Evolutionary conservation across 2,113 vertebrate species (phyloP), one percentile per base, ranked within the genome.

Genomic region (Cranoglanis bouderius): DNA sequence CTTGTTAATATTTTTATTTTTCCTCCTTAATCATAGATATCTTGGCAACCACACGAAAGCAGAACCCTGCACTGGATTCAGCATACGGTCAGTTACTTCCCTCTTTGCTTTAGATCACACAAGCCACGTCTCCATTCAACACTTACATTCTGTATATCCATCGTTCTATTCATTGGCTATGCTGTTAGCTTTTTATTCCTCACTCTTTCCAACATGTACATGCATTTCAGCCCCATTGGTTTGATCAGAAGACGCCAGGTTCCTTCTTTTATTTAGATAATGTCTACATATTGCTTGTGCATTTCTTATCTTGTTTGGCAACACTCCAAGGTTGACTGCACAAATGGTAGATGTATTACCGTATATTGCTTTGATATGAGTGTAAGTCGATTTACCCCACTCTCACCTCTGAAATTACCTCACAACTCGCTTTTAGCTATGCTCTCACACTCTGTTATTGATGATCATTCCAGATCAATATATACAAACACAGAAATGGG

Each of bases 41-140:
- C 89, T 91, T 95, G 93, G 94, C 96, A 4, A 95, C 96, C 14
- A 96, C 96, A 8, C 94, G 95, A 61, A 95, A 93, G 91, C 94
- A 96, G 63, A 96, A 95, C 92, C 90, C 95, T 3, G 93, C 94
- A 0, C 93, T 94, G 10, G 96, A 97, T 85, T 95, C 94, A 0
- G 94, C 96, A 77, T 96, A 96, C 80, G 96, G 96, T 97, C 89
- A 96, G 95, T 96, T 86, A 16, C 29, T 29, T 83, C 65, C 12
- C n/a, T 84, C 8, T 40, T 53, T 24, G 55, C 43, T 87, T 88
- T 57, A 74, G 63, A 74, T 63, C 57, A 84, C 29, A 16, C 13
- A 43, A 13, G n/a, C 75, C 70, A 86, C 40, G 24, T 61, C 59
- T 65, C 21, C 63, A 49, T 86, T 88, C 24, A 72, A 32, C 70